These are phyloP conservation scores for Origma solitaria DNA, from an alignment of 2,113 vertebrate species.

Conservation along the genomic window DNA sequence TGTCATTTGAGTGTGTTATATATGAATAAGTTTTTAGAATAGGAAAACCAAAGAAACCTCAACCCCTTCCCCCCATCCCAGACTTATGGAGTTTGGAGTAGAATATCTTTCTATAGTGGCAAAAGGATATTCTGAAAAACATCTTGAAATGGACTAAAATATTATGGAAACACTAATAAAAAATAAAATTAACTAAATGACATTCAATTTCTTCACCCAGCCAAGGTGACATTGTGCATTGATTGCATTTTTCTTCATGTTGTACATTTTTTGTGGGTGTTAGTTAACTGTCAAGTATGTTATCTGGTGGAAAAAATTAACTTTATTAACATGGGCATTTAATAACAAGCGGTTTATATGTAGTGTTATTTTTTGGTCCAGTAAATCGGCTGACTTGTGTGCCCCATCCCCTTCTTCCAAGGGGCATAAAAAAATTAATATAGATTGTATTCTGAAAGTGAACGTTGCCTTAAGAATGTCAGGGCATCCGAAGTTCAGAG, in stretches of 20 bases:
- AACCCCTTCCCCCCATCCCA: rapidly evolving
- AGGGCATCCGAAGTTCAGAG: background rate
- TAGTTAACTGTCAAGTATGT: background rate
- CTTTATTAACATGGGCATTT: background rate
- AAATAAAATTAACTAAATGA: background rate
- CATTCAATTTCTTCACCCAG: background rate
- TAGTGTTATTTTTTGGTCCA: background rate
- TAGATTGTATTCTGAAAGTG: background rate
- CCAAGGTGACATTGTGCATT: background rate
- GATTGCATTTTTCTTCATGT: background rate
- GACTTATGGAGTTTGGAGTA: background rate
- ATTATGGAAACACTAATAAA: background rate
- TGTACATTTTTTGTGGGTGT: background rate
- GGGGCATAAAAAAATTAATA: rapidly evolving
- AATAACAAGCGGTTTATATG: background rate
- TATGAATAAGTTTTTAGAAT: background rate
- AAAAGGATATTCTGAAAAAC: background rate
- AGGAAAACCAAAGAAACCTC: background rate
- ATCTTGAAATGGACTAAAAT: background rate
- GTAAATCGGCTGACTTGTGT: background rate
- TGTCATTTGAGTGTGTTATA: background rate
- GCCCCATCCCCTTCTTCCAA: background rate
- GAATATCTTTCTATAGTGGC: background rate
- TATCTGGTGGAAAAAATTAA: background rate
- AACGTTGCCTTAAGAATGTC: background rate